Conservation (phyloP, 2,797 vertebrate species). For the Parotocinclus haroldoi region DNA sequence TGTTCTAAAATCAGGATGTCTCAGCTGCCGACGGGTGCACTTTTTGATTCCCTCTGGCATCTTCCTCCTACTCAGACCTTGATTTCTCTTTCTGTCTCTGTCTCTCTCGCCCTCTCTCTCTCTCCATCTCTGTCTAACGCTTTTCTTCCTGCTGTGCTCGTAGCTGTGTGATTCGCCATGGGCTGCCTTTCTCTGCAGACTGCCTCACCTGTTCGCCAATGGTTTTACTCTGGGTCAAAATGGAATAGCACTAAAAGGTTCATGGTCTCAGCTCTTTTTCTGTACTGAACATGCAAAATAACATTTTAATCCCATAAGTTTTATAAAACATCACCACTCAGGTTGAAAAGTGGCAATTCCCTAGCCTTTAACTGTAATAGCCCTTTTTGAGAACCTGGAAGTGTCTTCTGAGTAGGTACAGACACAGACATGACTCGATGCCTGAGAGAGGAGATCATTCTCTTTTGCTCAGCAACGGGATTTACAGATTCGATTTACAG, state of each 20-base stretch:
- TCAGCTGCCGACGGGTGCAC: constrained; percentile 39
- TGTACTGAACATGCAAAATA: no score
- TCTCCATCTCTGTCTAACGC: not conserved
- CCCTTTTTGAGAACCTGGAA: no score
- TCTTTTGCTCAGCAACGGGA: no score
- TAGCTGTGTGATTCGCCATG: constrained; percentile 61
- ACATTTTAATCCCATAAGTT: no score
- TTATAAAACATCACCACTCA: no score
- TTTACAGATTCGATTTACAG: no score
- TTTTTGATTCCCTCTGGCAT: constrained; percentile 34
- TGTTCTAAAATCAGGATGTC: constrained; percentile 34
- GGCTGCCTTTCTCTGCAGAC: constrained; percentile 50
- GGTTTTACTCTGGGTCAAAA: not conserved
- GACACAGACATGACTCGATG: no score
- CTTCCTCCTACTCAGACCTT: constrained; percentile 35
- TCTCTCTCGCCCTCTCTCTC: no score
- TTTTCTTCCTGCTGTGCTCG: constrained; percentile 39
- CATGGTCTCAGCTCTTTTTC: not conserved
- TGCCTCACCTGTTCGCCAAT: constrained; percentile 38
- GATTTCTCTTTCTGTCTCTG: constrained; percentile 34
- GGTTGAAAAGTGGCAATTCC: no score
- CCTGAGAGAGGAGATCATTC: no score
- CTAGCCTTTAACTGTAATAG: no score
- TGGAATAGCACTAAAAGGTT: not conserved
- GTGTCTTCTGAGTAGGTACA: no score